Evolutionary conservation across 2,888 invertebrate genomes (phyloP), one percentile per base, ranked within the genome.

Genomic region (Ormyrus pomaceus): DNA sequence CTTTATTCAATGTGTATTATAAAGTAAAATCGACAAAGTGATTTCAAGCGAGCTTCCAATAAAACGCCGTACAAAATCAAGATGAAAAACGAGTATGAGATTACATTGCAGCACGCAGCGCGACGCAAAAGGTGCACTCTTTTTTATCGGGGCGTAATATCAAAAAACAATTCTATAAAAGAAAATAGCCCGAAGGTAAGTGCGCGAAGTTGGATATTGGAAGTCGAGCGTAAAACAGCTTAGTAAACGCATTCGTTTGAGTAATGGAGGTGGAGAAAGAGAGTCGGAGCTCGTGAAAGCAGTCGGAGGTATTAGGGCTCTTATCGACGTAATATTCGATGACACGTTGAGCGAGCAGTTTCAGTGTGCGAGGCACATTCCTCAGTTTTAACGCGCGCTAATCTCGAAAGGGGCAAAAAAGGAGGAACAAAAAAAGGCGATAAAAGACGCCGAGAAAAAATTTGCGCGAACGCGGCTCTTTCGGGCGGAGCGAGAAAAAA

Each of bases 171-270:
- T 66, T 62, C 46, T 11, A 74, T 58, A 74, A 65, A 56, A 66
- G 66, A 58, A 55, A 64, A 64, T 64, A 59, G 59, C 59, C 19
- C 5, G 46, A 11, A 34, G 19, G n/a, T 68, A 68, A 64, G 53
- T 5, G 56, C 6, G 13, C 11, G 56, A 56, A 71, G 50, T 13
- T 46, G 66, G 65, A 78, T 72, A 78, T 78, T 65, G 71, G 58
- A 66, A 65, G 58, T 72, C 56, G 34, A 58, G 59, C 34, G 58
- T 71, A 59, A 71, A 77, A 64, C 13, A 77, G 70, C 70, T 77
- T 56, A 50, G 9, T 48, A 59, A 7, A 19, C 50, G 70, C 48
- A n/a, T 58, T 58, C 48, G 56, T 48, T 69, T 46, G 56, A 69
- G 69, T 69, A 69, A 69, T 58, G 56, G 48, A 58, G 69, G n/a